Evolutionary conservation across 2,888 invertebrate genomes (phyloP), one percentile per base, ranked within the genome.

Genomic region (Lumbricus terrestris): DNA sequence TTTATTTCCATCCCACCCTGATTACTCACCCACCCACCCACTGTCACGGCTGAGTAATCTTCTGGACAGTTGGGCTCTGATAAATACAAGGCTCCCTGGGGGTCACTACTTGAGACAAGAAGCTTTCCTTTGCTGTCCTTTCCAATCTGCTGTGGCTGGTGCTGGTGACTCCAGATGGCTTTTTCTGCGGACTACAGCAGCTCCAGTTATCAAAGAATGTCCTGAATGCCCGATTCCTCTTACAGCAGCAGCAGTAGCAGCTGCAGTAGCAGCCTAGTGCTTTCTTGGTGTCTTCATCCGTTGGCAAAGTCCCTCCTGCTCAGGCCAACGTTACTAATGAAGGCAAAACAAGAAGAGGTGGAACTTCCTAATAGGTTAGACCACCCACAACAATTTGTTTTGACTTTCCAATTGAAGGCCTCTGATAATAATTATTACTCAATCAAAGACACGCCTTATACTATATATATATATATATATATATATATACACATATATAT

Each of bases 381-480:
- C 69, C 69, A 69, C 69, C 69, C 69, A 69, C 69, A 69, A 69
- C 69, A 69, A n/a, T 69, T 69, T 69, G 69, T 69, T 69, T 69
- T 11, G 29, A 69, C n/a, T 69, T 69, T 69, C 2, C n/a, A n/a
- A n/a, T 69, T 69, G n/a, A n/a, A n/a, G 11, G 69, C 69, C 69
- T 69, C n/a, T 69, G 16, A 15, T n/a, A 69, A 69, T 69, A n/a
- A 69, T 8, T n/a, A 69, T n/a, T 8, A 13, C 8, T 3, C 69
- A 5, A 8, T 16, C 29, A 16, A 16, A 8, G 8, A n/a, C 29
- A 29, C 11, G 16, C 16, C 11, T n/a, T 2, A 8, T 29, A 6
- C 69, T 88, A 90, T 90, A 54, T 90, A 90, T 88, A 90, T 88
- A 54, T 88, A 47, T 88, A 90, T 90, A 40, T 88, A 47, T 90